Percentiles rank a stretch among this genome's conserved stretches.
Evolutionary conservation across 2,113 vertebrate genomes (phyloP).

Genomic region (Polyodon spathula): DNA sequence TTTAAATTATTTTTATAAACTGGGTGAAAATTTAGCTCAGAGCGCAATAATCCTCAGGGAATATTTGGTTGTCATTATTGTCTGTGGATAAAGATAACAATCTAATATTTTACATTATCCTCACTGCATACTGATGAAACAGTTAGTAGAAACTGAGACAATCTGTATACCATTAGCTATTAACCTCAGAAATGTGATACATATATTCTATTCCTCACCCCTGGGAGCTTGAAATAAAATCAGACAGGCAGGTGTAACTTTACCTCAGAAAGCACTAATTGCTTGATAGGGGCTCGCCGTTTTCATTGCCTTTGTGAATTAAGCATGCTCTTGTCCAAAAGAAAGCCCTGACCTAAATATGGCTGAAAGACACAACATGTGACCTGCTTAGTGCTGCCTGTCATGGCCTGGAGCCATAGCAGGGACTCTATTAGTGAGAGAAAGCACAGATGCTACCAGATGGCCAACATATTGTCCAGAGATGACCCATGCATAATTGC

Average conservation of each 20-base stretch:
- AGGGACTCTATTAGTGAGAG: conserved; percentile 78
- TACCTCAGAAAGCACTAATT: conserved; percentile 38
- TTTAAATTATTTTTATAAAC: not conserved
- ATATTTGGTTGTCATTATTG: conserved; percentile 15
- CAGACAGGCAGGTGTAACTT: conserved; percentile 34
- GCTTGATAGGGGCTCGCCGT: conserved; percentile 49
- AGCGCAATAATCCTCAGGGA: no score
- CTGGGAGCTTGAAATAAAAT: conserved; percentile 16
- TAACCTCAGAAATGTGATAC: conserved; percentile 21
- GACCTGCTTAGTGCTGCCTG: conserved; percentile 78
- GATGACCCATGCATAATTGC: conserved; percentile 87
- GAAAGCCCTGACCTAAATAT: conserved; percentile 95
- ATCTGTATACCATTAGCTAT: conserved; percentile 13
- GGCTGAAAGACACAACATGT: conserved; percentile 94
- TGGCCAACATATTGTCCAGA: conserved; percentile 95
- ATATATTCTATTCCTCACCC: conserved; percentile 3
- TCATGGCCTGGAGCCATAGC: conserved; percentile 71
- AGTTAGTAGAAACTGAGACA: conserved; percentile 15
- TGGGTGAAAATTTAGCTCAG: no score
- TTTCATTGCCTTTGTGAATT: conserved; percentile 67
- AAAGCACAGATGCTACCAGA: conserved; percentile 89
- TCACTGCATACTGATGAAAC: conserved; percentile 18
- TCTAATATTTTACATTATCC: conserved; percentile 4
- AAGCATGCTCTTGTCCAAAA: conserved; percentile 61
- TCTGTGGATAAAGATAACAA: conserved; percentile 13